Percentiles rank a stretch among this genome's conserved stretches.
Conservation (phyloP, 2,113 vertebrate species). For the Cyphomyrus plagiostoma region DNA sequence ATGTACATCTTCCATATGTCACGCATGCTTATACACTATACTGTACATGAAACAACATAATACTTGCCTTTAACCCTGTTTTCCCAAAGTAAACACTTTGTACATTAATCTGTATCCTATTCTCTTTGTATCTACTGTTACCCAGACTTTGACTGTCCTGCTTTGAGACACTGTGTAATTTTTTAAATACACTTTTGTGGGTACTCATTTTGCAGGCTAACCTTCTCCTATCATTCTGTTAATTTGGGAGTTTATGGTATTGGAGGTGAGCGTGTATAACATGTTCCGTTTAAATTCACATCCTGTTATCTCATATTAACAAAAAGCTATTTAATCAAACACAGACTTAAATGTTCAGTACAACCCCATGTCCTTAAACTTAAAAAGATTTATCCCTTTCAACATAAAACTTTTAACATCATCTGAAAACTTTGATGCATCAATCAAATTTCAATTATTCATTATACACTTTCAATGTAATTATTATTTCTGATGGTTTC, state of each 20-base stretch:
- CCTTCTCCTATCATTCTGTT: neutral
- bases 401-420: conserved; percentile 17
- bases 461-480: conserved; percentile 62
- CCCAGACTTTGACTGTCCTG: neutral
- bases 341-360: conserved; percentile 4
- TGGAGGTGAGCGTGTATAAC: conserved; percentile 3
- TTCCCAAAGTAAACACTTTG: neutral
- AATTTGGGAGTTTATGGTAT: neutral
- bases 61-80: neutral
- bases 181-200: neutral
- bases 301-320: conserved; percentile 9
- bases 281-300: conserved; percentile 14
- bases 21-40: neutral
- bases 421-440: conserved; percentile 49
- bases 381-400: conserved; percentile 35
- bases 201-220: neutral
- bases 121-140: neutral
- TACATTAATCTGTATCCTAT: neutral
- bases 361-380: conserved; percentile 44
- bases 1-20: neutral
- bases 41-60: neutral
- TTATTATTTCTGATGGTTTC: conserved; percentile 64
- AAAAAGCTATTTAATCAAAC: conserved; percentile 23
- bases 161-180: neutral
- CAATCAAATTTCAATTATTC: conserved; percentile 65